phyloP scores from a whole-genome alignment of 2,888 invertebrate species.

The Archaeoteleia sp. region DNA sequence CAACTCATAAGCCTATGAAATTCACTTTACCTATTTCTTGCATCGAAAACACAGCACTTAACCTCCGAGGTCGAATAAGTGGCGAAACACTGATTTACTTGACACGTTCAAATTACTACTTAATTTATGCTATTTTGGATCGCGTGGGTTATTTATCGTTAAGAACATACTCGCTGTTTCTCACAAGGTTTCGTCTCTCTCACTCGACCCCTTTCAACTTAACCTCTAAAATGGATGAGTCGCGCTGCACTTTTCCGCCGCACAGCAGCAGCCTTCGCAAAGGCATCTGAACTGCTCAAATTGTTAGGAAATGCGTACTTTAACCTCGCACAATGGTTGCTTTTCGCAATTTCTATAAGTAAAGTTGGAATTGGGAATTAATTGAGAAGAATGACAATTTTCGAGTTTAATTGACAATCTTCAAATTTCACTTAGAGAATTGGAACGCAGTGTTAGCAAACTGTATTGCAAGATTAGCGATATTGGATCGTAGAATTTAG shows the following conservation, averaged over 20 bases:
- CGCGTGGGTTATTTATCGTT: slow-evolving; percentile 33
- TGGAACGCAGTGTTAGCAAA: too few species aligned
- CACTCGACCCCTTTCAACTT: slow-evolving; percentile 11
- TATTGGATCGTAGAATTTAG: too few species aligned
- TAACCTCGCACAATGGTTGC: too few species aligned
- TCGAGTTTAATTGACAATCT: too few species aligned
- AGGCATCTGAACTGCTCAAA: too few species aligned
- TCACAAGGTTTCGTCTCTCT: slow-evolving; percentile 27
- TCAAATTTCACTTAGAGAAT: too few species aligned
- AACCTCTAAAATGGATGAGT: slow-evolving; percentile 11
- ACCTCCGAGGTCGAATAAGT: slow-evolving; percentile 25
- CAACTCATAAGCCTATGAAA: slow-evolving; percentile 12
- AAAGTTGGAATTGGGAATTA: too few species aligned
- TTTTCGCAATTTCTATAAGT: background rate
- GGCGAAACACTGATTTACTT: slow-evolving; percentile 38
- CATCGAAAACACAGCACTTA: slow-evolving; percentile 24
- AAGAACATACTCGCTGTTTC: slow-evolving; percentile 24
- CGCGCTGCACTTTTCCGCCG: slow-evolving; percentile 10
- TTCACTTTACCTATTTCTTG: slow-evolving; percentile 37
- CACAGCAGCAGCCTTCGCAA: slow-evolving; percentile 24
- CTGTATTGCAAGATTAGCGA: too few species aligned
- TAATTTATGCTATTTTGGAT: slow-evolving; percentile 40
- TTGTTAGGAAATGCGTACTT: too few species aligned
- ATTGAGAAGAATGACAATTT: too few species aligned
- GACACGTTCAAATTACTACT: slow-evolving; percentile 37